Percentiles rank a stretch among this genome's conserved stretches.
Evolutionary conservation across 2,797 vertebrate species (phyloP).

Genomic region (Pangasius krempfi): DNA sequence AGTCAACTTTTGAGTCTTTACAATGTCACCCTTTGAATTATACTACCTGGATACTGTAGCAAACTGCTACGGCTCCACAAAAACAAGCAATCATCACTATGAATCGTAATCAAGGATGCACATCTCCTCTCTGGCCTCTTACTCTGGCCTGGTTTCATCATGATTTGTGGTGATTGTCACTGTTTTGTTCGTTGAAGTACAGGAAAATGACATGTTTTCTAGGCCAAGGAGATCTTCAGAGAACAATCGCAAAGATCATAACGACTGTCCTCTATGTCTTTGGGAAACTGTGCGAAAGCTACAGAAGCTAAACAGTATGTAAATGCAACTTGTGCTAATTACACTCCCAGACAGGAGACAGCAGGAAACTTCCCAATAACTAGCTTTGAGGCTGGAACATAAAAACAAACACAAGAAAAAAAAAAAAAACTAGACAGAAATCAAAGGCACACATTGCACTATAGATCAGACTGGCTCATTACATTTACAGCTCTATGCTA

Average conservation of each 20-base stretch:
- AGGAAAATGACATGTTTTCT: constrained; percentile 55
- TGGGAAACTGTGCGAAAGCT: constrained; percentile 22
- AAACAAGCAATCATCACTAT: constrained; percentile 24
- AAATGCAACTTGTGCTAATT: constrained; percentile 61
- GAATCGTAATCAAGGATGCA: constrained; percentile 46
- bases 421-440: constrained; percentile 39
- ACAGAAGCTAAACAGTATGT: constrained; percentile 50
- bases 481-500: constrained; percentile 31
- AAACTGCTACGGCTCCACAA: neutral
- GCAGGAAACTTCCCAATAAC: constrained; percentile 49
- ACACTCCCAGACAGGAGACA: constrained; percentile 48
- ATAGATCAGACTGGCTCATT: constrained; percentile 35
- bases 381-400: constrained; percentile 51
- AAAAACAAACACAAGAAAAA: constrained; percentile 47
- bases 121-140: constrained; percentile 1
- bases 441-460: constrained; percentile 30
- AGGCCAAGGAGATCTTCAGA: constrained; percentile 37
- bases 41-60: neutral
- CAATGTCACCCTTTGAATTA: constrained; percentile 24
- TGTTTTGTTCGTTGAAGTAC: constrained; percentile 40
- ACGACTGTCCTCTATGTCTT: constrained; percentile 44
- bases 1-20: constrained; percentile 26
- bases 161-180: constrained; percentile 39
- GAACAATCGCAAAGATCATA: constrained; percentile 56
- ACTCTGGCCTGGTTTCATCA: constrained; percentile 3